Conservation (phyloP, 2,113 vertebrate species). For the Paramormyrops kingsleyae region DNA sequence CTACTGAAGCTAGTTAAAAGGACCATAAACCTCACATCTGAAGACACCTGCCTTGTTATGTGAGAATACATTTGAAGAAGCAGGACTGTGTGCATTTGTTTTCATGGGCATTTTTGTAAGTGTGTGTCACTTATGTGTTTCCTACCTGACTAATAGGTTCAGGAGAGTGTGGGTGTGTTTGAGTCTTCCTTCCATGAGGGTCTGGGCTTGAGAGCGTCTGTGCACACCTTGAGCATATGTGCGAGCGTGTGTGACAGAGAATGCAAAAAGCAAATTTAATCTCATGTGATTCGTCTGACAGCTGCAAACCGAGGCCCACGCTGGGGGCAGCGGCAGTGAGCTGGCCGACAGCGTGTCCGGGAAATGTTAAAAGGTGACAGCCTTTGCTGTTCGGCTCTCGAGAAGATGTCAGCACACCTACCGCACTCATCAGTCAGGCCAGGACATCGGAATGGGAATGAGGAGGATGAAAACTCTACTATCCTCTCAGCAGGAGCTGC, state of each 20-base stretch:
- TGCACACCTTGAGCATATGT: not conserved
- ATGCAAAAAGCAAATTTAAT: conserved; percentile 4
- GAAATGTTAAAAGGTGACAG: conserved; percentile 1
- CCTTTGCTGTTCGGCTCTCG: not conserved
- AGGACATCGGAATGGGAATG: not conserved
- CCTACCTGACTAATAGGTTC: not conserved
- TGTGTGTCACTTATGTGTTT: not conserved
- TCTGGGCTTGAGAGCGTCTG: not conserved
- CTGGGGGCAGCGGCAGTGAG: not conserved
- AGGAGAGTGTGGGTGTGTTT: not conserved
- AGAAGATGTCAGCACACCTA: not conserved
- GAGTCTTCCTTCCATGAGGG: not conserved
- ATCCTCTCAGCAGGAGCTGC: not conserved
- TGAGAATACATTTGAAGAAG: not conserved
- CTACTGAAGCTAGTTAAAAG: not conserved
- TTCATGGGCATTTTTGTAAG: not conserved
- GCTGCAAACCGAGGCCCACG: not conserved
- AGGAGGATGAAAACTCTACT: not conserved
- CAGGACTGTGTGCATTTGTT: not conserved
- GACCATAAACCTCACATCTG: not conserved
- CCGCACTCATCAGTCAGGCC: not conserved
- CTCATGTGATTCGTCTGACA: conserved; percentile 7
- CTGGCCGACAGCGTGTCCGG: not conserved
- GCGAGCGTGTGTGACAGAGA: not conserved
- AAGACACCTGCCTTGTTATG: not conserved